These are phyloP conservation scores for Palythoa grandiflora DNA, from an alignment of 92 coral and sea anemone genomes.

Conservation along the genomic window DNA sequence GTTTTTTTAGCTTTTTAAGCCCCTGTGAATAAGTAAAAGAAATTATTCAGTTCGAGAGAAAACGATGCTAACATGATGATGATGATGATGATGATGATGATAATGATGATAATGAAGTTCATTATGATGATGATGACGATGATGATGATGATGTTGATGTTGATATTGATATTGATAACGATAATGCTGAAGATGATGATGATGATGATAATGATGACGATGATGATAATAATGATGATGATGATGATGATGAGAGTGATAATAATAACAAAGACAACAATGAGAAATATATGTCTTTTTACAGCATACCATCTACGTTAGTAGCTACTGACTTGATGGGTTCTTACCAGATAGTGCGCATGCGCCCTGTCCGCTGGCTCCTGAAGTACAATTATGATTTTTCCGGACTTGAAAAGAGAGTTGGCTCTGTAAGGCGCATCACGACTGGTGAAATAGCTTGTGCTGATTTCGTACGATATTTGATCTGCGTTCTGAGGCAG, in stretches of 20 bases:
- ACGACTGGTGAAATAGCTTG: slow-evolving; percentile 83
- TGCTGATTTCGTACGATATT: slow-evolving; percentile 89
- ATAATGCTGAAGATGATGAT: not conserved
- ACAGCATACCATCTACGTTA: not conserved
- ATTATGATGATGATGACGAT: not conserved
- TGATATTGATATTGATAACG: not conserved
- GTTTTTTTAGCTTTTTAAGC: slow-evolving; percentile 51
- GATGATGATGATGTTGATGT: not conserved
- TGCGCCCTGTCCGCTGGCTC: slow-evolving; percentile 93
- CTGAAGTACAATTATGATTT: slow-evolving; percentile 87
- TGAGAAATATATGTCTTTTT: not conserved
- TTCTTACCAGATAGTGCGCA: slow-evolving; percentile 78
- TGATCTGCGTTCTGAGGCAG: slow-evolving; percentile 77
- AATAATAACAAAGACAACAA: no score
- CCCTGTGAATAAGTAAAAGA: slow-evolving; percentile 41
- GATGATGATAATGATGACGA: not conserved
- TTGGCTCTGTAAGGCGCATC: slow-evolving; percentile 87
- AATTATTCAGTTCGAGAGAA: not conserved
- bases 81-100: not conserved
- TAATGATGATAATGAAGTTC: not conserved
- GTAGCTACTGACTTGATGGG: not conserved
- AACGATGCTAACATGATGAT: not conserved
- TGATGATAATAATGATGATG: not conserved
- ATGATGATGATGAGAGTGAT: not conserved
- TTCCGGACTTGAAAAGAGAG: slow-evolving; percentile 88